Evolutionary conservation across 2,113 vertebrate species (phyloP).

Genomic region (Hippocampus mohnikei): DNA sequence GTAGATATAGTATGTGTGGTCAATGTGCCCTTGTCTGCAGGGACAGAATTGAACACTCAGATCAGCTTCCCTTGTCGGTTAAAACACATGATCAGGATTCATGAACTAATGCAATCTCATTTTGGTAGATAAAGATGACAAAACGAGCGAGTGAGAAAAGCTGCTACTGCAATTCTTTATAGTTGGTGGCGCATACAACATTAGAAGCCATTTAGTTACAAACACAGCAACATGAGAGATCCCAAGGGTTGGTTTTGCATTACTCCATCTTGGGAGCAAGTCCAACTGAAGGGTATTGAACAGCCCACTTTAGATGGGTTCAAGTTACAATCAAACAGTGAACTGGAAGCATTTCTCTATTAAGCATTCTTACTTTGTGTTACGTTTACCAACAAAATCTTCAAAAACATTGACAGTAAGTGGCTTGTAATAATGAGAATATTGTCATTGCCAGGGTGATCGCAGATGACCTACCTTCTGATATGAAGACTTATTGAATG

Average conservation of each 20-base stretch:
- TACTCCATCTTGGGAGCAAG: conserved; percentile 14
- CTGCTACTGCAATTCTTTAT: background rate
- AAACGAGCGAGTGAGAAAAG: background rate
- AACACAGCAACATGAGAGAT: conserved; percentile 9
- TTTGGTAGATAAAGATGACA: conserved; percentile 17
- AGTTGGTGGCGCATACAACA: background rate
- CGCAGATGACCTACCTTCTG: too few relatives aligned
- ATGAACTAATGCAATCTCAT: conserved; percentile 1
- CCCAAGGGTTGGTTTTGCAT: conserved; percentile 45
- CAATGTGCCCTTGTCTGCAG: conserved; percentile 12
- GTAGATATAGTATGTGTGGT: background rate
- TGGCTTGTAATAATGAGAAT: background rate
- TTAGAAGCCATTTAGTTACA: background rate
- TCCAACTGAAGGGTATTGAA: conserved; percentile 43
- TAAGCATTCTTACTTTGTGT: conserved; percentile 14
- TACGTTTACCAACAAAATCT: background rate
- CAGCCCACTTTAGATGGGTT: conserved; percentile 31
- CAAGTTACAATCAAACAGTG: conserved; percentile 44
- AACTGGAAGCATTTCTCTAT: conserved; percentile 13
- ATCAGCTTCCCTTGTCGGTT: conserved; percentile 8
- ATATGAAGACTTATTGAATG: background rate
- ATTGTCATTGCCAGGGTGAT: too few relatives aligned
- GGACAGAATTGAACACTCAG: conserved; percentile 34
- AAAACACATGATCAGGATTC: conserved; percentile 28
- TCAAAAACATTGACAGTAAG: background rate